These are phyloP conservation scores for Carcharodon carcharias DNA, from an alignment of 2,797 vertebrate species.

Conservation along the genomic window DNA sequence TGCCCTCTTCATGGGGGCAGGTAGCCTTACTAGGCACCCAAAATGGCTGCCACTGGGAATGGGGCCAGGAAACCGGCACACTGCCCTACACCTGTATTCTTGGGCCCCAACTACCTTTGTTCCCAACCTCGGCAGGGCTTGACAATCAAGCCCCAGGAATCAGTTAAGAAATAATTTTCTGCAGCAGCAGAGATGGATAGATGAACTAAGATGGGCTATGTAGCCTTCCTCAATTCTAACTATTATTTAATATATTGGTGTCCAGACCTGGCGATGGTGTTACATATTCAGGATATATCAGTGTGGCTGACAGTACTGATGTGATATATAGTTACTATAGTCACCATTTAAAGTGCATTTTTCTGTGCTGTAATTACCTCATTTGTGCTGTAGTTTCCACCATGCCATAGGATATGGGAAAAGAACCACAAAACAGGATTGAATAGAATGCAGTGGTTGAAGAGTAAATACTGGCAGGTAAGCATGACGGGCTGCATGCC, in stretches of 20 bases:
- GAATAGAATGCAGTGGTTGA: background rate
- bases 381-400: background rate
- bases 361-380: background rate
- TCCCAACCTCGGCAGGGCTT: background rate
- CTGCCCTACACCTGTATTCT: too few relatives aligned
- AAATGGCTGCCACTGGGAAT: background rate
- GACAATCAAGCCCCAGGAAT: background rate
- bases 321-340: background rate
- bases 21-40: too few relatives aligned
- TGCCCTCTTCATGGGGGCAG: too few relatives aligned
- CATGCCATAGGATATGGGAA: background rate
- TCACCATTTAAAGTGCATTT: background rate
- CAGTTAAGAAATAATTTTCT: background rate
- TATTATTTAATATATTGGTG: background rate
- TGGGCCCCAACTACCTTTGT: too few relatives aligned
- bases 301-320: background rate
- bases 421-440: background rate
- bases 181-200: background rate
- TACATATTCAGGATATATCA: background rate
- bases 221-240: background rate
- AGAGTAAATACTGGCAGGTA: background rate
- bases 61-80: background rate
- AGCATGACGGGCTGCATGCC: background rate
- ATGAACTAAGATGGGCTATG: slow-evolving; percentile 19
- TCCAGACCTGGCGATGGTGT: background rate